These are phyloP conservation scores for Patella ulyssiponensis DNA, from an alignment of 2,888 invertebrate genomes.

Conservation along the genomic window DNA sequence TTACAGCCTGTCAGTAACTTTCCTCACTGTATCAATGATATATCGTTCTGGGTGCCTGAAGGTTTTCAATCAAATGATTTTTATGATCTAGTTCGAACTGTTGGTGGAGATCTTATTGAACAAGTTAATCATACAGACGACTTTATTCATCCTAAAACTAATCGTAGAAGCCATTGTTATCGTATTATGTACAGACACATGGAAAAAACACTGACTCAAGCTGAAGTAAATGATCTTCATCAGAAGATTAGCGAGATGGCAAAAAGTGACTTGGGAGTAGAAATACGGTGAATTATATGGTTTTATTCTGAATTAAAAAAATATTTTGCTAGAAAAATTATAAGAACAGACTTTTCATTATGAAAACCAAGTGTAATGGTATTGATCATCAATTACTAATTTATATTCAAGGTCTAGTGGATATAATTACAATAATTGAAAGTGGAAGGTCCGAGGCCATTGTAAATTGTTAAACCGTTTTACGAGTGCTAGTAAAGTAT, in stretches of 20 bases:
- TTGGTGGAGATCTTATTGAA: conserved; percentile 94
- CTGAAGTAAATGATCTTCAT: conserved; percentile 90
- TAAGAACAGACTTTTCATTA: too few species aligned
- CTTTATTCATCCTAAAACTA: conserved; percentile 87
- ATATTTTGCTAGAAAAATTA: too few species aligned
- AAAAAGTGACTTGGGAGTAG: conserved; percentile 73
- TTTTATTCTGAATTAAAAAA: too few species aligned
- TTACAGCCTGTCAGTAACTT: conserved; percentile 83
- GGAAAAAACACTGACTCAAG: conserved; percentile 88
- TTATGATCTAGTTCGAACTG: conserved; percentile 89
- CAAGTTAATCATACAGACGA: conserved; percentile 90
- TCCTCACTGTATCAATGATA: conserved; percentile 90
- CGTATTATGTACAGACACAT: conserved; percentile 93
- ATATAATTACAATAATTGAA: too few species aligned
- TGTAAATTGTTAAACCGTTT: too few species aligned
- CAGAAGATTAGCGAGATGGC: conserved; percentile 80
- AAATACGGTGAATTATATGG: conserved; percentile 61
- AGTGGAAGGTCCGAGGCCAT: too few species aligned
- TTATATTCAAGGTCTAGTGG: too few species aligned
- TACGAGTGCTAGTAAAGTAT: too few species aligned
- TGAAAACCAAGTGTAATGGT: too few species aligned
- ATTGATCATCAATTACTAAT: too few species aligned
- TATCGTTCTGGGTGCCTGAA: conserved; percentile 95
- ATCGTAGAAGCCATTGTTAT: conserved; percentile 89
- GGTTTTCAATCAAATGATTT: conserved; percentile 72